Percentiles rank a stretch among this genome's conserved stretches.
These are phyloP conservation scores for Leptodactylus fallax DNA, from an alignment of 2,797 vertebrate species.

Conservation along the genomic window DNA sequence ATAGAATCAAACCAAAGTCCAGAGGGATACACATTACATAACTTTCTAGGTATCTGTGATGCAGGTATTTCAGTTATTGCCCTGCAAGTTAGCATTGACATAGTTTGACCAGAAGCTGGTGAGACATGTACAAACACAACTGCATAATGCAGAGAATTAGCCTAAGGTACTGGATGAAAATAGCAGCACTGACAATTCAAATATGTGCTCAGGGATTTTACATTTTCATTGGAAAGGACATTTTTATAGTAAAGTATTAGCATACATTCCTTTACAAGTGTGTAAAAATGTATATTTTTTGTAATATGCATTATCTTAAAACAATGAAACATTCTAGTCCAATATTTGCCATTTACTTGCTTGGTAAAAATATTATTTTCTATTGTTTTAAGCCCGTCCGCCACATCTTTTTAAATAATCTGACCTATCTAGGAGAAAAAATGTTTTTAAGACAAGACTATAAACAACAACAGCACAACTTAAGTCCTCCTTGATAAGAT, in stretches of 20 bases:
- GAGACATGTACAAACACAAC: slow-evolving; percentile 53
- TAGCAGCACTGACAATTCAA: slow-evolving; percentile 37
- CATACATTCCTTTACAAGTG: not conserved
- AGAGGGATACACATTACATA: not conserved
- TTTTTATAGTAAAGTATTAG: slow-evolving; percentile 21
- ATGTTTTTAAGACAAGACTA: too few relatives aligned
- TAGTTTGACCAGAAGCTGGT: slow-evolving; percentile 46
- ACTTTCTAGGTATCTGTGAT: not conserved
- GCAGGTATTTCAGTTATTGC: not conserved
- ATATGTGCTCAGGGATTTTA: slow-evolving; percentile 2
- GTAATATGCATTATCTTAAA: not conserved
- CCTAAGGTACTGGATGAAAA: slow-evolving; percentile 53
- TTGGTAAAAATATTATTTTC: not conserved
- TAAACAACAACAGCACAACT: not conserved
- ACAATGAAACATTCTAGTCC: too few relatives aligned
- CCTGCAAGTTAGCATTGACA: slow-evolving; percentile 19
- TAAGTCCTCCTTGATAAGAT: not conserved
- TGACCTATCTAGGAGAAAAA: not conserved
- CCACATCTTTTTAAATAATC: not conserved
- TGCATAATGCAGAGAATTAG: slow-evolving; percentile 53
- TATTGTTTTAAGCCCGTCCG: not conserved
- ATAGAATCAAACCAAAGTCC: not conserved
- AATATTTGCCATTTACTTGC: too few relatives aligned
- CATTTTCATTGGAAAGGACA: slow-evolving; percentile 28
- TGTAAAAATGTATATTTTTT: not conserved